Evolutionary conservation across 2,113 vertebrate genomes (phyloP).

Genomic region (Origma solitaria): DNA sequence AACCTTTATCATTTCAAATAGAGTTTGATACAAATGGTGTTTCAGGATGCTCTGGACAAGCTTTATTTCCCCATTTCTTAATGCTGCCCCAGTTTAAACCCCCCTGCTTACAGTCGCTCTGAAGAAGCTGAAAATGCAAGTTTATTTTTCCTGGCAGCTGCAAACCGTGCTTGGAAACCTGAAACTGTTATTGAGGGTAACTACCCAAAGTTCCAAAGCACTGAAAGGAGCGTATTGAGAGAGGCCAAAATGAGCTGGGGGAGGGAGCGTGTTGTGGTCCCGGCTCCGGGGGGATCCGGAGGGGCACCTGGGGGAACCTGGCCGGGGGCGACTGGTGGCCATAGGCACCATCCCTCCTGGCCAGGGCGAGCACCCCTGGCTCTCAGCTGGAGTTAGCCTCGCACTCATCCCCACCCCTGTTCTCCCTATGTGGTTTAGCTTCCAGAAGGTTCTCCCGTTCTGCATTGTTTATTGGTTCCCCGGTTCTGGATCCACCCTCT

Average conservation of each 20-base stretch:
- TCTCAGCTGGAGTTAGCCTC: too few relatives aligned
- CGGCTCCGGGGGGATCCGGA: too few relatives aligned
- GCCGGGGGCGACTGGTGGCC: too few relatives aligned
- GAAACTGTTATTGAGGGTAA: constrained; percentile 73
- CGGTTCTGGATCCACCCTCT: too few relatives aligned
- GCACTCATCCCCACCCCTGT: too few relatives aligned
- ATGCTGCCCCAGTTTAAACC: constrained; percentile 17
- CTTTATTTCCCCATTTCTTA: constrained; percentile 16
- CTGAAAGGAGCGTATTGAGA: constrained; percentile 66
- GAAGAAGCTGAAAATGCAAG: constrained; percentile 67
- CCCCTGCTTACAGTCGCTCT: constrained; percentile 55
- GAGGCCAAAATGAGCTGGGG: constrained; percentile 73
- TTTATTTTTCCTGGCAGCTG: constrained; percentile 79
- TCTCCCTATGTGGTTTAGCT: too few relatives aligned
- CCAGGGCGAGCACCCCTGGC: too few relatives aligned
- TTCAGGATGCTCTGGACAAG: not conserved
- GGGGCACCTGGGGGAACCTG: too few relatives aligned
- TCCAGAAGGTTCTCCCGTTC: too few relatives aligned
- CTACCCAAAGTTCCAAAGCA: constrained; percentile 70
- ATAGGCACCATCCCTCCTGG: too few relatives aligned
- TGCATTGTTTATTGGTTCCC: too few relatives aligned
- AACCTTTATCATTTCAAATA: not conserved
- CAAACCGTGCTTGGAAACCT: constrained; percentile 74
- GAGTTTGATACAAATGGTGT: not conserved
- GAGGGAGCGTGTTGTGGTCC: too few relatives aligned